A percentile compares a stretch with the other conserved stretches of the same genome.
phyloP scores from a whole-genome alignment of 1,140 invertebrate genomes.

The Calliphora vicina region DNA sequence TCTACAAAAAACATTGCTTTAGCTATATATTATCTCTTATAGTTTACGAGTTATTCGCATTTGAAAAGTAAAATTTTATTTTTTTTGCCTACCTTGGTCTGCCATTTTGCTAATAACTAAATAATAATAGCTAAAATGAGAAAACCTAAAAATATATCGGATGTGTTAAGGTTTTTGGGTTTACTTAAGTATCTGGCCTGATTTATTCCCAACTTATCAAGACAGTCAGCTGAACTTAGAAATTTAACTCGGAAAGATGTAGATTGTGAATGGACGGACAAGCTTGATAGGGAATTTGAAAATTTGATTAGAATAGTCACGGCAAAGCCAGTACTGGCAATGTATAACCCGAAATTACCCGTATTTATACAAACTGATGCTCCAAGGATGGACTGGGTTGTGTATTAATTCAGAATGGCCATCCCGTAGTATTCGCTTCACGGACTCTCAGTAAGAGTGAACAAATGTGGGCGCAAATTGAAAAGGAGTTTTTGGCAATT shows the following conservation, averaged over 20 bases:
- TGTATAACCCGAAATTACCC: constrained; percentile 37
- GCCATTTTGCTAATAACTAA: no score
- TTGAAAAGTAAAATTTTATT: no score
- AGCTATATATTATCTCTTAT: no score
- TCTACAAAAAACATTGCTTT: no score
- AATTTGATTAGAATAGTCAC: constrained; percentile 44
- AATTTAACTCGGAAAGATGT: constrained; percentile 44
- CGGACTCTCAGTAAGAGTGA: constrained; percentile 2
- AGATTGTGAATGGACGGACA: constrained; percentile 44
- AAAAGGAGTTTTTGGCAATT: constrained; percentile 54
- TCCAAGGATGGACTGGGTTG: constrained; percentile 45
- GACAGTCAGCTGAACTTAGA: constrained; percentile 40
- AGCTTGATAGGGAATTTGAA: constrained; percentile 37
- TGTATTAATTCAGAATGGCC: constrained; percentile 35
- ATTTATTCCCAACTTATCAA: constrained; percentile 46
- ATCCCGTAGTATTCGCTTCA: not conserved
- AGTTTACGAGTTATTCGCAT: no score
- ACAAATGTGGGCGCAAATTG: constrained; percentile 49
- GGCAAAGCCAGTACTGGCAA: constrained; percentile 42
- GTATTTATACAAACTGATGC: constrained; percentile 43
- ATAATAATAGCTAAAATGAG: no score
- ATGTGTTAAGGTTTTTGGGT: constrained; percentile 39
- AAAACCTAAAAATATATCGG: constrained; percentile 45
- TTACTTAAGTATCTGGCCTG: constrained; percentile 22
- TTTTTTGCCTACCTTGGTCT: no score